Percentiles rank a stretch among this genome's conserved stretches.
Conservation (phyloP, 1,140 invertebrate species). For the Megalonaias nervosa region DNA sequence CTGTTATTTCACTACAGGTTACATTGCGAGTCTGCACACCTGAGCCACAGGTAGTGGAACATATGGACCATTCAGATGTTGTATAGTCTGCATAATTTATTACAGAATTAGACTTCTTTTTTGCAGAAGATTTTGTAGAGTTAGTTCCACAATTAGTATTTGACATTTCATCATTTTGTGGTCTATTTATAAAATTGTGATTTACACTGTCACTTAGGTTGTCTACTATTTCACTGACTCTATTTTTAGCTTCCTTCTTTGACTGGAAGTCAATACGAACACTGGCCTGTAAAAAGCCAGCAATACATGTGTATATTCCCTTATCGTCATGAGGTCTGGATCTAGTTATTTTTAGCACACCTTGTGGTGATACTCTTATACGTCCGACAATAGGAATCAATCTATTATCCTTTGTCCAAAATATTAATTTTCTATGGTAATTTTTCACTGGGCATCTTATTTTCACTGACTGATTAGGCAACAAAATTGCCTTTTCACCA, state of each 20-base stretch:
- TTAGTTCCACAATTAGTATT: constrained; percentile 9
- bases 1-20: constrained; percentile 43
- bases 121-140: too few relatives aligned
- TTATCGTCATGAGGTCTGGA: constrained; percentile 38
- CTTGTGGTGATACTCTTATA: constrained; percentile 40
- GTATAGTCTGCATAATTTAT: constrained; percentile 34
- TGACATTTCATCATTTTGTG: constrained; percentile 33
- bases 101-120: too few relatives aligned
- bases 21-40: constrained; percentile 43
- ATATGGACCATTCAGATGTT: constrained; percentile 38
- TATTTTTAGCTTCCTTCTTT: constrained; percentile 29
- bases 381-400: constrained; percentile 46
- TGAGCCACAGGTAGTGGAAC: constrained; percentile 47
- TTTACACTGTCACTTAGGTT: constrained; percentile 26
- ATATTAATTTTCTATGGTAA: constrained; percentile 45
- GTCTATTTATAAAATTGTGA: constrained; percentile 24
- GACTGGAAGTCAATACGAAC: constrained; percentile 41
- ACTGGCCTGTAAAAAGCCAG: constrained; percentile 34
- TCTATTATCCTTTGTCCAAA: constrained; percentile 48
- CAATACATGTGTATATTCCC: constrained; percentile 48
- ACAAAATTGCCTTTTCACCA: constrained; percentile 40
- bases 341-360: constrained; percentile 43
- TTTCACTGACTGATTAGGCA: constrained; percentile 44
- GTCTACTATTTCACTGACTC: constrained; percentile 23
- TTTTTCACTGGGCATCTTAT: constrained; percentile 50